A percentile compares a stretch with the other conserved stretches of the same genome.
phyloP scores from a whole-genome alignment of 2,888 invertebrate genomes.

The Drosophila atroscutellata region DNA sequence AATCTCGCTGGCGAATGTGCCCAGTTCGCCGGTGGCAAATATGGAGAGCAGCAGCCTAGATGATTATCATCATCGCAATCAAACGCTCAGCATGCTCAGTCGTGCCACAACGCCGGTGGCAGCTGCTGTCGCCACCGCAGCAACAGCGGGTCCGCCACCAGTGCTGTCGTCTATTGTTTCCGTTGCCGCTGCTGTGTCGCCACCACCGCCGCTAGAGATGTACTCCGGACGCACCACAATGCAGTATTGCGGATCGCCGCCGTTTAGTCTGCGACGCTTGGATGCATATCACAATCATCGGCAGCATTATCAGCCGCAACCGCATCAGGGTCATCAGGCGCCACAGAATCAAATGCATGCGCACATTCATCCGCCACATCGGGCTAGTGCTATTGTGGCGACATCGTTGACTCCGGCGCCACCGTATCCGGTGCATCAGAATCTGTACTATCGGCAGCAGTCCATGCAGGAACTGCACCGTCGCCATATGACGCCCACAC shows the following conservation, averaged over 20 bases:
- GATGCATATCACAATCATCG: slow-evolving; percentile 71
- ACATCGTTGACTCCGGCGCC: slow-evolving; percentile 85
- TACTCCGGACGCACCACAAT: slow-evolving; percentile 78
- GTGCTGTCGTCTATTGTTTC: slow-evolving; percentile 57
- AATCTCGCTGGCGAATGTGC: slow-evolving; percentile 55
- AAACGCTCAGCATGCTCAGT: slow-evolving; percentile 40
- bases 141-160: slow-evolving; percentile 44
- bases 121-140: slow-evolving; percentile 36
- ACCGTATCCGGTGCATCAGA: slow-evolving; percentile 90
- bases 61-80: slow-evolving; percentile 49
- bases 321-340: slow-evolving; percentile 75
- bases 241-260: slow-evolving; percentile 83
- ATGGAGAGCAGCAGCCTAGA: slow-evolving; percentile 31
- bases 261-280: slow-evolving; percentile 67
- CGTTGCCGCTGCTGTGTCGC: slow-evolving; percentile 71
- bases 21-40: slow-evolving; percentile 46
- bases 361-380: slow-evolving; percentile 70
- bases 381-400: slow-evolving; percentile 67
- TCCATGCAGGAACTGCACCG: slow-evolving; percentile 87
- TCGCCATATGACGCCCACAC: slow-evolving; percentile 85
- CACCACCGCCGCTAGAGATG: slow-evolving; percentile 77
- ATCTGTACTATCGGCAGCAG: slow-evolving; percentile 91
- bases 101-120: slow-evolving; percentile 45
- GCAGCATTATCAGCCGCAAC: slow-evolving; percentile 71
- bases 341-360: slow-evolving; percentile 78